A percentile compares a stretch with the other conserved stretches of the same genome.
phyloP scores from a whole-genome alignment of 1,140 invertebrate genomes.

The Homalodisca vitripennis region DNA sequence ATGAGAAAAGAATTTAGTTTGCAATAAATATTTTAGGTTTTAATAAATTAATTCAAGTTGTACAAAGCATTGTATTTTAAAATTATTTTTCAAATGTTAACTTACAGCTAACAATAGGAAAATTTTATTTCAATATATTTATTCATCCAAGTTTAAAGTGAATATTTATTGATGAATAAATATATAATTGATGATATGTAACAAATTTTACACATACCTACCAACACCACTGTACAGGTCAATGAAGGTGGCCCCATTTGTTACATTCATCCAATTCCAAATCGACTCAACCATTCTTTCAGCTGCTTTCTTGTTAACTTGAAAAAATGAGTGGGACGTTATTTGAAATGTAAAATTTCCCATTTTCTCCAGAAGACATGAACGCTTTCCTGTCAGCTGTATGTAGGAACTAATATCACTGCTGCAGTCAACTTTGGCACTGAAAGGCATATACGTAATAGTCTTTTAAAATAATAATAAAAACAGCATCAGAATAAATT shows the following conservation, averaged over 20 bases:
- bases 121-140: neutral
- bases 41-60: neutral
- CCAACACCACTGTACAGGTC: neutral
- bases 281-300: conserved; percentile 37
- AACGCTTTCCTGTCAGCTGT: neutral
- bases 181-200: neutral
- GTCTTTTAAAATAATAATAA: too few species aligned
- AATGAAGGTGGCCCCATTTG: neutral
- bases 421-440: neutral
- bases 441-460: neutral
- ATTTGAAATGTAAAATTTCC: conserved; percentile 43
- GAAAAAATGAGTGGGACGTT: conserved; percentile 49
- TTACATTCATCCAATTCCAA: neutral
- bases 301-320: conserved; percentile 49
- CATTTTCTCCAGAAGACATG: conserved; percentile 43
- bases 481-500: too few species aligned
- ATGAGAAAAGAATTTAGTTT: too few species aligned
- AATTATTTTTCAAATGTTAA: neutral
- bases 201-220: conserved; percentile 8
- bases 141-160: neutral
- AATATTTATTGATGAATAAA: neutral
- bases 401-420: neutral
- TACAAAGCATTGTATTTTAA: neutral
- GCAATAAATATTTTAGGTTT: neutral
- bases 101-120: neutral